These are phyloP conservation scores for Melanerpes aurifrons DNA, from an alignment of 2,113 vertebrate genomes.

Conservation along the genomic window DNA sequence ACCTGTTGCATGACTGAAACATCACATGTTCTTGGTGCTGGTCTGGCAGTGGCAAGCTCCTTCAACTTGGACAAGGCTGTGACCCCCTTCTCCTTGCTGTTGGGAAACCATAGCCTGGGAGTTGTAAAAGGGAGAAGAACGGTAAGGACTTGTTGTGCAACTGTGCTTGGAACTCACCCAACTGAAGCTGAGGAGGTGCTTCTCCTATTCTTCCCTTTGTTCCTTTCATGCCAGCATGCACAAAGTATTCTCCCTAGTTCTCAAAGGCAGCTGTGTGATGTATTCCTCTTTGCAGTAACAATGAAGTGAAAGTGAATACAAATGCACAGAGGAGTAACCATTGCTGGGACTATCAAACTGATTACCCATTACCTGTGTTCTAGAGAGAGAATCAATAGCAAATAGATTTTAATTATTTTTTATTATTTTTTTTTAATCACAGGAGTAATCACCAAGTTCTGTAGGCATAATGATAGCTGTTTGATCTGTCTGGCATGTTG, in stretches of 20 bases:
- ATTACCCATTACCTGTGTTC: neutral
- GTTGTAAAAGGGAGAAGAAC: neutral
- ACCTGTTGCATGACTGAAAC: neutral
- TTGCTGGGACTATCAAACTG: neutral
- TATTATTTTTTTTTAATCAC: neutral
- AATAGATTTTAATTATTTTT: neutral
- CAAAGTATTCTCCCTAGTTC: neutral
- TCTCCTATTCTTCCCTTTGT: neutral
- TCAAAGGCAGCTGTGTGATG: neutral
- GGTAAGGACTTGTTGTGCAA: neutral
- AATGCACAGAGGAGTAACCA: neutral
- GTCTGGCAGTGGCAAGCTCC: neutral
- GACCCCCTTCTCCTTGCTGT: neutral
- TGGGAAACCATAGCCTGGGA: neutral
- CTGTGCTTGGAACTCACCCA: neutral
- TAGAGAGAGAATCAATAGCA: neutral
- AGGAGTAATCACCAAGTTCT: neutral
- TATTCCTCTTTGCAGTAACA: neutral
- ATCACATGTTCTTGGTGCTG: neutral
- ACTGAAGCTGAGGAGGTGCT: neutral
- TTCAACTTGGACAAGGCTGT: neutral
- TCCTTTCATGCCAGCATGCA: neutral
- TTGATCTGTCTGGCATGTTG: neutral
- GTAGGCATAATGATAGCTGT: neutral
- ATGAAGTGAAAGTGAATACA: neutral